Evolutionary conservation across 2,113 vertebrate species (phyloP), one percentile per base, ranked within the genome.

Genomic region (Microtus oregoni): DNA sequence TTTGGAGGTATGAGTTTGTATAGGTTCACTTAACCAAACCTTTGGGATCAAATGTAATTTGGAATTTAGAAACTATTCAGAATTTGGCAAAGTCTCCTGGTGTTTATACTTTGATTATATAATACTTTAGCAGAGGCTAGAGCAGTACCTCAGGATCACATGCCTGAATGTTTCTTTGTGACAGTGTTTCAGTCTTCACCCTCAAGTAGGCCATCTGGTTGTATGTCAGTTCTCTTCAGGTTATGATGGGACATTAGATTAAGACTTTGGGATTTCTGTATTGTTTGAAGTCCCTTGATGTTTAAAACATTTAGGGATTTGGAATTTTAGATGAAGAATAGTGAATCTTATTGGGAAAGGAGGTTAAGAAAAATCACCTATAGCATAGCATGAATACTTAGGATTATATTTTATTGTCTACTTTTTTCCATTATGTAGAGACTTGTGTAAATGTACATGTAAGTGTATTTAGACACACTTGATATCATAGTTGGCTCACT

Each of bases 21-120:
- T 38, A 91, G 50, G 14, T 93, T 96, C 8, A 35, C 10, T 93
- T 95, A 89, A 89, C 32, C 67, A 44, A 86, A 88, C 35, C 15
- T 94, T 94, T 75, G 44, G n/a, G 47, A 50, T 30, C 41, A 96
- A 41, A 28, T 94, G 41, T 82, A 52, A 87, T 96, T 96, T 96
- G 86, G 63, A 96, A 87, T 95, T 92, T 78, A 92, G 86, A 86
- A 83, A 92, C 86, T 41, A 63, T 82, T 83, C 50, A 95, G 86
- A 92, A 91, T 89, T 96, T 93, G 87, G 63, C 63, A 91, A 94
- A 92, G 30, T 95, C n/a, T 26, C 4, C 50, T 92, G 63, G 52
- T 86, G 1, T 94, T 7, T 86, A 17, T 77, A 52, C 30, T 94
- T 82, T 82, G 75, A 52, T 90, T 91, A 94, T 50, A 11, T 88